Evolutionary conservation across 2,113 vertebrate species (phyloP).

Genomic region (Himantopus leucocephalus): DNA sequence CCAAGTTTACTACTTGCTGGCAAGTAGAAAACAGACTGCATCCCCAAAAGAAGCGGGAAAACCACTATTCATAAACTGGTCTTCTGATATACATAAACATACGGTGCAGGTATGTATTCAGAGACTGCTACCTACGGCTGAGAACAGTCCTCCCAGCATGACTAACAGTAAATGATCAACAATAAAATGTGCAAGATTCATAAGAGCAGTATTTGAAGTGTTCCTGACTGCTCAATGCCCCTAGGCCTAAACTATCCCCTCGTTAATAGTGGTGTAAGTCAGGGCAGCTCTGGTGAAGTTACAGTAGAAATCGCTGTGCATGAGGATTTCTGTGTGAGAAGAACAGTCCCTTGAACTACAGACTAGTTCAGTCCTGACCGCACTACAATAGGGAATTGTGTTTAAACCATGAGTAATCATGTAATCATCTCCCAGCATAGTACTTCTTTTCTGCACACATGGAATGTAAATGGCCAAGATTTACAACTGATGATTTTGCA

Average conservation of each 20-base stretch:
- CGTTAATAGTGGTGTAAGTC: background rate
- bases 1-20: background rate
- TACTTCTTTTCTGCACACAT: slow-evolving; percentile 42
- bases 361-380: slow-evolving; percentile 59
- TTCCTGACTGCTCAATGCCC: slow-evolving; percentile 31
- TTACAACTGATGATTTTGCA: slow-evolving; percentile 56
- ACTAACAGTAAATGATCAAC: slow-evolving; percentile 42
- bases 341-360: slow-evolving; percentile 30
- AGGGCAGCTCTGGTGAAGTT: slow-evolving; percentile 44
- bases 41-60: slow-evolving; percentile 5
- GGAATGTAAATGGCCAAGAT: slow-evolving; percentile 51
- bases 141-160: slow-evolving; percentile 24
- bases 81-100: slow-evolving; percentile 4
- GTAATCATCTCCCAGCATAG: slow-evolving; percentile 56
- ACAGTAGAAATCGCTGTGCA: slow-evolving; percentile 31
- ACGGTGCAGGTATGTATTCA: background rate
- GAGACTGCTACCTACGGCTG: slow-evolving; percentile 34
- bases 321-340: slow-evolving; percentile 43
- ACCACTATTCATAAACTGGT: background rate
- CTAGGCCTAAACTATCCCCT: slow-evolving; percentile 14
- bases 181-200: slow-evolving; percentile 6
- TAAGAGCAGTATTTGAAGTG: slow-evolving; percentile 13
- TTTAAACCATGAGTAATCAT: slow-evolving; percentile 60
- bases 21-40: background rate
- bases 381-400: slow-evolving; percentile 60